Evolutionary conservation across 1,140 invertebrate species (phyloP).

Genomic region (Rhagoletis zephyria): DNA sequence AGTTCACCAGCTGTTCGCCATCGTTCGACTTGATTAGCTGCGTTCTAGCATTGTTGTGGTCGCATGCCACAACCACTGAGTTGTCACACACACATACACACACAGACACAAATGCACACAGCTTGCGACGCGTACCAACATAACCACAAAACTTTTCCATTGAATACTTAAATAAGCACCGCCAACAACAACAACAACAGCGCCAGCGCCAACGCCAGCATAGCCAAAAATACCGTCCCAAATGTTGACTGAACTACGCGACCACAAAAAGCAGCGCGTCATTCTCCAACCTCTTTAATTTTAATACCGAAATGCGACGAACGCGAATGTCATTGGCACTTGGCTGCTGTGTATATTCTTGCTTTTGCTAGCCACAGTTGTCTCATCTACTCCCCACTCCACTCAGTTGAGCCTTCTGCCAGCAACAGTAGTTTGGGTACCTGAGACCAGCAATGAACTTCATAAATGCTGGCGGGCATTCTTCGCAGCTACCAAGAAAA

Average conservation of each 20-base stretch:
- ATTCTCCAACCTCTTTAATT: neutral
- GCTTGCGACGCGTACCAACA: slow-evolving; percentile 14
- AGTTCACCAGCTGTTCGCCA: slow-evolving; percentile 11
- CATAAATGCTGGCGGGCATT: neutral
- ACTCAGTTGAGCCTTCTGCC: neutral
- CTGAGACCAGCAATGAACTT: neutral
- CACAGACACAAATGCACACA: neutral
- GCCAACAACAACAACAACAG: slow-evolving; percentile 27
- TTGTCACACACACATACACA: neutral
- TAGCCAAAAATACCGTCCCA: slow-evolving; percentile 40
- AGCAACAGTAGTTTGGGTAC: neutral
- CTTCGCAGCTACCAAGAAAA: neutral
- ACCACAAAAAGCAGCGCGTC: neutral
- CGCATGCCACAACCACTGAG: neutral
- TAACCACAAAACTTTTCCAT: slow-evolving; percentile 52
- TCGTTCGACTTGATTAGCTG: slow-evolving; percentile 45
- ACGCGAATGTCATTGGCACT: slow-evolving; percentile 34
- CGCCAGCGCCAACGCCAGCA: neutral
- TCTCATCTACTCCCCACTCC: neutral
- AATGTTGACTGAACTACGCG: slow-evolving; percentile 28
- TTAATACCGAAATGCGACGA: neutral
- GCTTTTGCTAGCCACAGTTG: slow-evolving; percentile 4
- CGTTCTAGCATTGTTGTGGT: slow-evolving; percentile 32
- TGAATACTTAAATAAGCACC: slow-evolving; percentile 52
- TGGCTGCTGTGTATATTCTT: neutral